Evolutionary conservation across 2,888 invertebrate genomes (phyloP).

Genomic region (Cyclophora punctaria): DNA sequence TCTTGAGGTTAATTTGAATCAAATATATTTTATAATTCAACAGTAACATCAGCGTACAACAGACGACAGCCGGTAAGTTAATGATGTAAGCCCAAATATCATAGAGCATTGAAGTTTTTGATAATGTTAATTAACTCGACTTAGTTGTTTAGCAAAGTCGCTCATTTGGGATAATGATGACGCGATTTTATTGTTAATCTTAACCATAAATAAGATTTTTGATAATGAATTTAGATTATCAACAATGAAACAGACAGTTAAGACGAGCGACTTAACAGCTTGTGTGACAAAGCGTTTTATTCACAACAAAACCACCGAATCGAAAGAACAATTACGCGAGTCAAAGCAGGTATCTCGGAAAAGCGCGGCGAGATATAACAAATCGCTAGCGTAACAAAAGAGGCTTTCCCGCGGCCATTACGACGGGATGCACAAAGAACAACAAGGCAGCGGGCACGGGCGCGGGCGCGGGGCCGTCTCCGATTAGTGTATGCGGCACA

Average conservation of each 20-base stretch:
- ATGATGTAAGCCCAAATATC: no score
- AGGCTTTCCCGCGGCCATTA: constrained; percentile 73
- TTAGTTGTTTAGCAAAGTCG: no score
- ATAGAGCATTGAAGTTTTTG: no score
- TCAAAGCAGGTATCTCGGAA: constrained; percentile 67
- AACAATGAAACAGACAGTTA: constrained; percentile 49
- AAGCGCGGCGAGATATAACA: constrained; percentile 69
- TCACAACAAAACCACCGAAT: constrained; percentile 65
- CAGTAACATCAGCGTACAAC: no score
- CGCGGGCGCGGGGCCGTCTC: constrained; percentile 27
- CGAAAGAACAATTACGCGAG: constrained; percentile 71
- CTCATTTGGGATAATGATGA: constrained; percentile 10
- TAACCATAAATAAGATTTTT: constrained; percentile 19
- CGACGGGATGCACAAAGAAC: constrained; percentile 51
- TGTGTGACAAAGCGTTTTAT: constrained; percentile 70
- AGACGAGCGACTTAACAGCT: constrained; percentile 57
- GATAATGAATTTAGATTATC: constrained; percentile 53
- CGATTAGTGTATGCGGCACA: constrained; percentile 63
- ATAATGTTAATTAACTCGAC: no score
- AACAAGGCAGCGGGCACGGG: constrained; percentile 33
- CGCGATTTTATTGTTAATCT: constrained; percentile 4
- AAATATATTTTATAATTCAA: no score
- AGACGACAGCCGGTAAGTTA: no score
- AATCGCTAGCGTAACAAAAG: constrained; percentile 69
- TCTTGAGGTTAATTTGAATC: no score